Percentiles rank a stretch among this genome's conserved stretches.
phyloP scores from a whole-genome alignment of 2,888 invertebrate genomes.

The Tenthredo mesomela region DNA sequence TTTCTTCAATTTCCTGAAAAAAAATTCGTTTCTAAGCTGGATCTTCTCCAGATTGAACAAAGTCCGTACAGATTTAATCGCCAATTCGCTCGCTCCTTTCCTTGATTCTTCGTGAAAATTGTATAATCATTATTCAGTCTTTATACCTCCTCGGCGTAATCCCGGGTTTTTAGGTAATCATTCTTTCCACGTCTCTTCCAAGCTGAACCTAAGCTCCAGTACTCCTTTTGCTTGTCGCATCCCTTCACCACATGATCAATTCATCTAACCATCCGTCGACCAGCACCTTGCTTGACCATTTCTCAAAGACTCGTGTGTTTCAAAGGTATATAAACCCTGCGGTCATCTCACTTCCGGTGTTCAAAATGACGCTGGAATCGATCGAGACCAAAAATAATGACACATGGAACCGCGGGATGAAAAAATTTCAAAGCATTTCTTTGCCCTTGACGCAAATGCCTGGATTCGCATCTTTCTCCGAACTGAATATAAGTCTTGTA shows the following conservation, averaged over 20 bases:
- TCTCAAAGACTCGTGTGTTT: not conserved
- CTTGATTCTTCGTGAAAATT: not conserved
- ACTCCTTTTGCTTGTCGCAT: not conserved
- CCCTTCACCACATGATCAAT: not conserved
- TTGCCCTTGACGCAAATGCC: not conserved
- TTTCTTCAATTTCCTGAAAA: too few relatives aligned
- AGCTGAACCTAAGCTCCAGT: not conserved
- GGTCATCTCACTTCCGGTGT: not conserved
- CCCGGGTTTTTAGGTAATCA: conserved; percentile 3
- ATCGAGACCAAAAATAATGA: not conserved
- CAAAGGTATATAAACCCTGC: not conserved
- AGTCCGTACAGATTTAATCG: too few relatives aligned
- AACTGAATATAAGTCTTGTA: not conserved
- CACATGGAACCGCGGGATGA: not conserved
- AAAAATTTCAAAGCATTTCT: not conserved
- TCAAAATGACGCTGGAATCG: not conserved
- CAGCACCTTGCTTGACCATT: not conserved
- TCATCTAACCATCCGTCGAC: not conserved
- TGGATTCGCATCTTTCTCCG: not conserved
- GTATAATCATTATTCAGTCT: not conserved
- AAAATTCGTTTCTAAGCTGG: too few relatives aligned
- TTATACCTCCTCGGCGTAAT: not conserved
- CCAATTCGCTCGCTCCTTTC: too few relatives aligned
- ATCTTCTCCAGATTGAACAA: too few relatives aligned
- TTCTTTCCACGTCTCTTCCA: conserved; percentile 2